Evolutionary conservation across 2,797 vertebrate species (phyloP).

Genomic region (Lepilemur ruficaudatus): DNA sequence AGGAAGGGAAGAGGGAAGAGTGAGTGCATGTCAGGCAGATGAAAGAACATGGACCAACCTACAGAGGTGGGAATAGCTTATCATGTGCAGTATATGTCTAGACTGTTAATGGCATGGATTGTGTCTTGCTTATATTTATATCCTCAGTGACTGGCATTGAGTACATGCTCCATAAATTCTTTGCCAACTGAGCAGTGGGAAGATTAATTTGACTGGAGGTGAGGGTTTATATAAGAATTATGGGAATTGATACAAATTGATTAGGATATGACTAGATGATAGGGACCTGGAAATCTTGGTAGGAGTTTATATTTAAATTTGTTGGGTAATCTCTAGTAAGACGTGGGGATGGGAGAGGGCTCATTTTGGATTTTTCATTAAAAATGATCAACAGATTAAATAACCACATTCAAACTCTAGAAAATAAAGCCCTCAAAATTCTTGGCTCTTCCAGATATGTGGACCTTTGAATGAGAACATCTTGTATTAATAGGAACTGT

Average conservation of each 20-base stretch:
- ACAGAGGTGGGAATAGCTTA: background rate
- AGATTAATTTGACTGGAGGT: background rate
- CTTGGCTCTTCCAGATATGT: background rate
- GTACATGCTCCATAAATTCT: background rate
- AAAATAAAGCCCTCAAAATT: conserved; percentile 7
- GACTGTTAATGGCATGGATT: background rate
- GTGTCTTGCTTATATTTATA: background rate
- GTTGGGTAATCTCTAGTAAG: background rate
- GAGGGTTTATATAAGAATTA: background rate
- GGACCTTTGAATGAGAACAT: background rate
- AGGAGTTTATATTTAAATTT: conserved; percentile 3
- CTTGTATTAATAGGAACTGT: background rate
- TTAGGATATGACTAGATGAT: background rate
- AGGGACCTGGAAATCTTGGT: background rate
- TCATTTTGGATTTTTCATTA: background rate
- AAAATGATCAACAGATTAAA: conserved; percentile 9
- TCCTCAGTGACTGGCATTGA: background rate
- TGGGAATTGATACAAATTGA: background rate
- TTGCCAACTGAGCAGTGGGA: background rate
- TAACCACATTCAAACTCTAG: background rate
- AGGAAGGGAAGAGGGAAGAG: background rate
- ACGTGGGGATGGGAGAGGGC: background rate
- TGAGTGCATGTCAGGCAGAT: background rate
- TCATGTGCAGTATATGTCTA: background rate
- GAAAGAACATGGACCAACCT: background rate